Evolutionary conservation across 2,888 invertebrate genomes (phyloP).

Genomic region (Tanaodytes sp.): DNA sequence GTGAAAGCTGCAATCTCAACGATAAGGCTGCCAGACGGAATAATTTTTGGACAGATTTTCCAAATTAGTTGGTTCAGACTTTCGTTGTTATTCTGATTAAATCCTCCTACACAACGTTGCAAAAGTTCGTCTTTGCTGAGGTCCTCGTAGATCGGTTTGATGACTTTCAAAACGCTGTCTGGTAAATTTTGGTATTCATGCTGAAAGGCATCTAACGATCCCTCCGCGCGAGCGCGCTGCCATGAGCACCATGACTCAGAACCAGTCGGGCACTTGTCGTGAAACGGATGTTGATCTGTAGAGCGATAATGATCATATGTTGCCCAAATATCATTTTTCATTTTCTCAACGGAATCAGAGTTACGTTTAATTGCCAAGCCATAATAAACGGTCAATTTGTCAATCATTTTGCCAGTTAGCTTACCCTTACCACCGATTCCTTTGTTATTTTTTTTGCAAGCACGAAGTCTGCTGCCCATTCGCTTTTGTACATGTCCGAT

Average conservation of each 20-base stretch:
- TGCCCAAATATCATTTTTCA: constrained; percentile 19
- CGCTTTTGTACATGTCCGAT: too few species aligned
- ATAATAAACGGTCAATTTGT: too few species aligned
- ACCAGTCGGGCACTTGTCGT: constrained; percentile 46
- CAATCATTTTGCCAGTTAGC: constrained; percentile 30
- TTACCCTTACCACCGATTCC: constrained; percentile 34
- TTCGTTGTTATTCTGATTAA: constrained; percentile 43
- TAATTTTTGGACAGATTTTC: constrained; percentile 19
- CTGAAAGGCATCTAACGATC: constrained; percentile 30
- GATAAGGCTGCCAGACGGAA: not conserved
- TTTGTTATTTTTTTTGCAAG: constrained; percentile 10
- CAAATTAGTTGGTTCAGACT: constrained; percentile 58
- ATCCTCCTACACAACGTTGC: constrained; percentile 35
- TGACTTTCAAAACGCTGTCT: constrained; percentile 25
- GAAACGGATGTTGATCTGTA: constrained; percentile 43
- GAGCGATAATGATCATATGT: constrained; percentile 47
- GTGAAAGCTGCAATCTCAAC: not conserved
- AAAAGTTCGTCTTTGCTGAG: constrained; percentile 10
- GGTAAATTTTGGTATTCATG: constrained; percentile 43
- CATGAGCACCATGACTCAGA: constrained; percentile 44
- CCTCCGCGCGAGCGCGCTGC: constrained; percentile 41
- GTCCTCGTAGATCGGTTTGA: constrained; percentile 29
- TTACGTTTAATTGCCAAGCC: constrained; percentile 11
- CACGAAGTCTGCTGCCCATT: not conserved
- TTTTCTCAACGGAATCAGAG: constrained; percentile 20